Conservation (phyloP, 2,797 vertebrate species). For the Myoxocephalus aenaeus region DNA sequence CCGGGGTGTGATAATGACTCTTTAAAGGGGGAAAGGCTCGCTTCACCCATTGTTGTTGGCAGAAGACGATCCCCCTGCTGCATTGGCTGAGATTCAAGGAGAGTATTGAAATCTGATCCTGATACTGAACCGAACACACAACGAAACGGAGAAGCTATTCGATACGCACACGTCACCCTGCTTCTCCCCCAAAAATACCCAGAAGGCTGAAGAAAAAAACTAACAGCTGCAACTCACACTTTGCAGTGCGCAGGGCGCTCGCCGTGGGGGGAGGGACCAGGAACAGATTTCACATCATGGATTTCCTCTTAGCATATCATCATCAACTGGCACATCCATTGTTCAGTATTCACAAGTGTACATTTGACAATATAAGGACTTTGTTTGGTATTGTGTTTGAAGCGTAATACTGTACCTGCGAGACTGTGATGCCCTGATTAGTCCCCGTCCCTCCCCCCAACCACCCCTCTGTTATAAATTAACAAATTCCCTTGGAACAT, state of each 20-base stretch:
- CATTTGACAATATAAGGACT: slow-evolving; percentile 26
- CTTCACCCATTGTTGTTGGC: slow-evolving; percentile 31
- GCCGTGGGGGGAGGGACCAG: slow-evolving; percentile 30
- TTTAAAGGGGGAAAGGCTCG: slow-evolving; percentile 22
- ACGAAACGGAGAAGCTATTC: slow-evolving; percentile 68
- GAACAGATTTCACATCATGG: slow-evolving; percentile 28
- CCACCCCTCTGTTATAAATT: slow-evolving; percentile 47
- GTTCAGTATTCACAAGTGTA: slow-evolving; percentile 23
- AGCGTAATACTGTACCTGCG: slow-evolving; percentile 47
- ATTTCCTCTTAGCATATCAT: slow-evolving; percentile 33
- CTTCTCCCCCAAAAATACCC: slow-evolving; percentile 74
- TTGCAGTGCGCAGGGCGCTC: slow-evolving; percentile 11
- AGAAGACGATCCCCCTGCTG: background rate
- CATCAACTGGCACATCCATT: slow-evolving; percentile 16
- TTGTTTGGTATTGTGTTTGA: slow-evolving; percentile 22
- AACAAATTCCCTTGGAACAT: slow-evolving; percentile 70
- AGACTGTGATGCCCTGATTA: slow-evolving; percentile 67
- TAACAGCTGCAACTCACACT: slow-evolving; percentile 45
- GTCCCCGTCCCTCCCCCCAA: slow-evolving; percentile 36
- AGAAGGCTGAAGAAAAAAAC: slow-evolving; percentile 22
- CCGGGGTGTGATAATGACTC: slow-evolving; percentile 40
- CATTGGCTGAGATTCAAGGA: slow-evolving; percentile 15
- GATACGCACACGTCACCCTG: slow-evolving; percentile 73
- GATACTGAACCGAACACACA: slow-evolving; percentile 59
- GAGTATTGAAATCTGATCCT: slow-evolving; percentile 59